phyloP scores from a whole-genome alignment of 2,113 vertebrate genomes.

The Galbula dea region DNA sequence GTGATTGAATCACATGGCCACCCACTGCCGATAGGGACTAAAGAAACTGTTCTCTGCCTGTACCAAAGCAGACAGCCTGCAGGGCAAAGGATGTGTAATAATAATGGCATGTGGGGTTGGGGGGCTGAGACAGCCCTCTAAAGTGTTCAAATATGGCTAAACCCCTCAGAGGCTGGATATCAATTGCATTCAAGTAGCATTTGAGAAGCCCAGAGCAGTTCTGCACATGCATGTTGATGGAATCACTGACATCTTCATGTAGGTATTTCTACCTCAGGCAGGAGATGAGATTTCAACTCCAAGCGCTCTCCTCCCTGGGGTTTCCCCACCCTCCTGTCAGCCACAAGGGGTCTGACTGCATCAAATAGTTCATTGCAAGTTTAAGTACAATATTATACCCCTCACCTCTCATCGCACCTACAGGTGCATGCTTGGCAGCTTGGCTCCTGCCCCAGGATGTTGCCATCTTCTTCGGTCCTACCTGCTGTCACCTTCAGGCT shows the following conservation, averaged over 20 bases:
- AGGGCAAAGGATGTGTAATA: neutral
- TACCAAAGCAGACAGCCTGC: neutral
- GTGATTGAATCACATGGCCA: neutral
- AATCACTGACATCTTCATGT: neutral
- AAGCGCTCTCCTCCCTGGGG: neutral
- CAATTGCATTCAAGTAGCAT: neutral
- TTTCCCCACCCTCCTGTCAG: neutral
- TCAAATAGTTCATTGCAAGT: neutral
- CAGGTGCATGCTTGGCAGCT: neutral
- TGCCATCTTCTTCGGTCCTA: accelerated
- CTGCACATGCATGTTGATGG: neutral
- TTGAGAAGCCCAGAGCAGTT: neutral
- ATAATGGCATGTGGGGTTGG: neutral
- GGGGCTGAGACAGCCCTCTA: neutral
- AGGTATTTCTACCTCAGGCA: neutral
- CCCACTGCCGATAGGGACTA: neutral
- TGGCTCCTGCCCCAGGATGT: neutral
- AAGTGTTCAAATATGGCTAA: neutral
- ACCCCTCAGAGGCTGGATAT: neutral
- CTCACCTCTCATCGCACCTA: neutral
- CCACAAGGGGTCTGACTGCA: neutral
- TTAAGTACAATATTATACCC: neutral
- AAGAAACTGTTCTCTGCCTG: neutral
- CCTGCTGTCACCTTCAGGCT: neutral
- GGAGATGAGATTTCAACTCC: neutral